phyloP scores from a whole-genome alignment of 1,140 invertebrate species.

The Drosophila seguyi region DNA sequence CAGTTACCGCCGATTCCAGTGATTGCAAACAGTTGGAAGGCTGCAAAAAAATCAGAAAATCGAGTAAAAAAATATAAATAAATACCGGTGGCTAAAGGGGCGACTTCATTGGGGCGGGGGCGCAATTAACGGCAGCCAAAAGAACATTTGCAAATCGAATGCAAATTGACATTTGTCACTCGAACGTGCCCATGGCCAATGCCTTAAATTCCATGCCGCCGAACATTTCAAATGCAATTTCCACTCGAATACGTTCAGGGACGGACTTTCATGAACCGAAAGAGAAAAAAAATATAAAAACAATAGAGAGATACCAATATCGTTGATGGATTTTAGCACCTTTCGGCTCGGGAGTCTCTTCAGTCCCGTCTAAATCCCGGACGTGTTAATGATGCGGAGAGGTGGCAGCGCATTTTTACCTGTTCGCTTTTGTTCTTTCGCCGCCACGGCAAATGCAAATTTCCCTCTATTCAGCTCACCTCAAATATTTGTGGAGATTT shows the following conservation, averaged over 20 bases:
- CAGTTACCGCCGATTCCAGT: slow-evolving; percentile 41
- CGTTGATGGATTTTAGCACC: slow-evolving; percentile 76
- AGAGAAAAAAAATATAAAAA: neutral
- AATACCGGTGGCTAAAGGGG: slow-evolving; percentile 1
- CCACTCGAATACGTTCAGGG: slow-evolving; percentile 38
- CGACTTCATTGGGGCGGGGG: neutral
- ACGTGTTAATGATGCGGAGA: slow-evolving; percentile 74
- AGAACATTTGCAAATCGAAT: slow-evolving; percentile 75
- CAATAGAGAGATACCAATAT: slow-evolving; percentile 29
- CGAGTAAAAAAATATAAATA: slow-evolving; percentile 3
- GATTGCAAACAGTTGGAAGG: slow-evolving; percentile 46
- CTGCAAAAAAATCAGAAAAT: neutral
- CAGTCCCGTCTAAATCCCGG: slow-evolving; percentile 46
- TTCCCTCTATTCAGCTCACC: slow-evolving; percentile 70
- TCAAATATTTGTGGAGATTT: slow-evolving; percentile 83
- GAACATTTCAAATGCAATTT: slow-evolving; percentile 39
- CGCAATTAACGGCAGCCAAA: slow-evolving; percentile 71
- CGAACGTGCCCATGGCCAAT: slow-evolving; percentile 71
- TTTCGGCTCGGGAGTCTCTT: slow-evolving; percentile 24
- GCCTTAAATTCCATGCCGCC: slow-evolving; percentile 41
- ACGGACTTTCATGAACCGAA: slow-evolving; percentile 46
- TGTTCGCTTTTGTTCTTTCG: slow-evolving; percentile 77
- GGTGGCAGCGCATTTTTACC: slow-evolving; percentile 37
- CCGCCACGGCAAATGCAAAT: slow-evolving; percentile 75
- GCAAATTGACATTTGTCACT: slow-evolving; percentile 83